Percentiles rank a stretch among this genome's conserved stretches.
Evolutionary conservation across 2,113 vertebrate species (phyloP).

Genomic region (Rhinolophus ferrumequinum): DNA sequence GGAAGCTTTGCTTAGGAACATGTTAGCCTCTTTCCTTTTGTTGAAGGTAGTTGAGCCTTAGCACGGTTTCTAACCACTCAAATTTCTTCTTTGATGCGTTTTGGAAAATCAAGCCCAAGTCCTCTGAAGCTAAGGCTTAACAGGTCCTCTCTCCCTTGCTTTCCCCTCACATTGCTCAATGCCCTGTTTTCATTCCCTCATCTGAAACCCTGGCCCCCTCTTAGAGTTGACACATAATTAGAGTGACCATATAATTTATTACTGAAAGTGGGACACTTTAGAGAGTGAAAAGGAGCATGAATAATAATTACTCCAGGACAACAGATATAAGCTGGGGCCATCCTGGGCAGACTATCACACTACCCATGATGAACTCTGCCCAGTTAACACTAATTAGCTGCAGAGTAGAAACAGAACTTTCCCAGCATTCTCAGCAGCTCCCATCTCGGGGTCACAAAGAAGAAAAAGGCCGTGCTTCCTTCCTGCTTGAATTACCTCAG

Average conservation of each 20-base stretch:
- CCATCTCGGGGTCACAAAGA: neutral
- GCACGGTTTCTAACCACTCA: neutral
- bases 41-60: neutral
- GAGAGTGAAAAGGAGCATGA: neutral
- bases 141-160: neutral
- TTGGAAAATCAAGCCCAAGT: neutral
- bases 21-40: neutral
- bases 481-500: neutral
- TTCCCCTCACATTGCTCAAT: neutral
- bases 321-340: neutral
- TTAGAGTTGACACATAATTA: neutral
- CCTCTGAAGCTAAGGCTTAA: neutral
- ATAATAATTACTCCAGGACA: neutral
- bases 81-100: neutral
- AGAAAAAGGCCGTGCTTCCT: fast-evolving
- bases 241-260: neutral
- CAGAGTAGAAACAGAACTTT: neutral
- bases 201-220: neutral
- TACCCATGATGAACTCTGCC: neutral
- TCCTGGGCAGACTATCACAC: neutral
- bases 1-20: neutral
- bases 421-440: neutral
- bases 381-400: neutral
- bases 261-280: neutral
- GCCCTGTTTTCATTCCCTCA: neutral